Conservation (phyloP, 1,140 invertebrate species). For the Brachionus calyciflorus region DNA sequence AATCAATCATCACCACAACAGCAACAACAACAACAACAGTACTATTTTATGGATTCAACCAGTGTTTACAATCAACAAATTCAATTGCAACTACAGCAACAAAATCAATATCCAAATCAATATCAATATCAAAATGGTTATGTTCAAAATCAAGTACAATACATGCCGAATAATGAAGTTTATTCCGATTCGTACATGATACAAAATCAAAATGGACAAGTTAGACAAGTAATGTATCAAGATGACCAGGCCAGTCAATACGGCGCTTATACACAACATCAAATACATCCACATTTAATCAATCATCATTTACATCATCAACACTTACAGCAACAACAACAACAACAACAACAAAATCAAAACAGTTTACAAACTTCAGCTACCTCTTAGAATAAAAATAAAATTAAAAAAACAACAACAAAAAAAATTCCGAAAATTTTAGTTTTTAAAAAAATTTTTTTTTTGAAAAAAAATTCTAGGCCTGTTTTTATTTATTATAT, state of each 20-base stretch:
- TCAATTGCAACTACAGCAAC: conserved; percentile 24
- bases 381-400: conserved; percentile 20
- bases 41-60: conserved; percentile 12
- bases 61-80: conserved; percentile 40
- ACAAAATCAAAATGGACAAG: too few relatives aligned
- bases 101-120: conserved; percentile 33
- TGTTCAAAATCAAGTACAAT: conserved; percentile 7
- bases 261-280: not conserved
- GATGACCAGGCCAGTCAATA: not conserved
- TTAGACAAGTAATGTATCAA: not conserved
- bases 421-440: too few relatives aligned
- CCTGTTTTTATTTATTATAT: not conserved
- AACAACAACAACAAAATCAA: conserved; percentile 23
- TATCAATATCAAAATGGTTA: not conserved
- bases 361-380: conserved; percentile 25
- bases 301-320: too few relatives aligned
- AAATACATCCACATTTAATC: not conserved
- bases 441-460: too few relatives aligned
- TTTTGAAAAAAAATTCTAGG: too few relatives aligned
- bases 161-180: not conserved
- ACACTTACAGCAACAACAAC: conserved; percentile 3
- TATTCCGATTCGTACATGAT: not conserved
- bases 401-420: too few relatives aligned
- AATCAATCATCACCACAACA: not conserved
- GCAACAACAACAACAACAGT: not conserved